Base-by-base conservation (phyloP, 2,797 vertebrate species). In the Numenius phaeopus region DNA sequence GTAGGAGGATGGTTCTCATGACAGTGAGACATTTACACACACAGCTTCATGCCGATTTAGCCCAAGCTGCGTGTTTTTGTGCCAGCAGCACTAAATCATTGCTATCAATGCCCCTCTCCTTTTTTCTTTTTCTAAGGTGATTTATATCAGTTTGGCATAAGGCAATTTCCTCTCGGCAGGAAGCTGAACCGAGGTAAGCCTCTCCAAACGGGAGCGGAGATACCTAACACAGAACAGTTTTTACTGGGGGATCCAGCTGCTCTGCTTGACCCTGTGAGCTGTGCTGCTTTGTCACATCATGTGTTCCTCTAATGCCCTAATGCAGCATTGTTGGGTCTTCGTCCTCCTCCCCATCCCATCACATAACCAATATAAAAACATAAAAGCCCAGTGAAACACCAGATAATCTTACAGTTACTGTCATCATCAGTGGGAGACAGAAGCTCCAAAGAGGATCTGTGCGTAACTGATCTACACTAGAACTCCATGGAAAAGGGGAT, bases 51-150 rank as follows among this genome's bases (percentile, higher is more conserved):
- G 65, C 81, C 89, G 92, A 61, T 87, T 75, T 89, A 82, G 89
- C 94, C 90, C 89, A 82, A 64, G 76, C 82, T 81, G 82, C 0
- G 0, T 76, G 50, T 9, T 90, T 96, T 65, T 91, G 82, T 92
- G 84, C 94, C 92, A 96, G 82, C 72, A 89, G 62, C 70, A 69
- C 70, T 95, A 96, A 94, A 96, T 94, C 91, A 86, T 20, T 72
- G 76, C 85, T 70, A 39, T 85, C 62, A 71, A 85, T 85, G 82
- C 58, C 79, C n/a, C 40, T 94, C 69, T 88, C n/a, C 47, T 84
- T 81, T 89, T 58, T 58, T 26, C 70, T 46, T 40, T 85, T 61
- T 78, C 73, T 42, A 0, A 70, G 86, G 87, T 94, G 87, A 92
- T 94, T 96, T 92, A 76, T 29, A 66, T 34, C 66, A 50, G 17